A percentile compares a stretch with the other conserved stretches of the same genome.
phyloP scores from a whole-genome alignment of 2,797 vertebrate genomes.

The Delichon dasypus region DNA sequence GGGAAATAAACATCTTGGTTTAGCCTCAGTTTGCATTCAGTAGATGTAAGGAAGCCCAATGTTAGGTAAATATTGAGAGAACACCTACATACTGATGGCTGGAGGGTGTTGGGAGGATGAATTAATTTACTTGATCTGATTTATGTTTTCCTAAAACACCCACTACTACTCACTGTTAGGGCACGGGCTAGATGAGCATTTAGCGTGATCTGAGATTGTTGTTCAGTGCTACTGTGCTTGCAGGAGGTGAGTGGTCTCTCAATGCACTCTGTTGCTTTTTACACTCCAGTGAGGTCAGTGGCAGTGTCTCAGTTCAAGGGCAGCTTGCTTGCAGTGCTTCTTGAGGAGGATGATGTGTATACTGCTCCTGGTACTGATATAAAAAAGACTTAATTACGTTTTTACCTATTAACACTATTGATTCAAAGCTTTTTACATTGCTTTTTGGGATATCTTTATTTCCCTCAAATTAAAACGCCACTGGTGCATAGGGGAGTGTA shows the following conservation, averaged over 20 bases:
- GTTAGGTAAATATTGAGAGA: not conserved
- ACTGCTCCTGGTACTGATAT: not conserved
- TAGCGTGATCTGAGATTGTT: not conserved
- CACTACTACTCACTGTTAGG: not conserved
- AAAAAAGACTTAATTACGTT: not conserved
- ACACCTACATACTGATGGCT: not conserved
- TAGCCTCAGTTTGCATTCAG: not conserved
- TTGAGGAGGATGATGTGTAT: rapidly evolving
- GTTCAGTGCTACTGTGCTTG: not conserved
- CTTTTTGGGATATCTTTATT: not conserved
- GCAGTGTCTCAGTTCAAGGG: not conserved
- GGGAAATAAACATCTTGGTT: slow-evolving; percentile 2
- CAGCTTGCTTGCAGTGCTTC: not conserved
- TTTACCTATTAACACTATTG: not conserved
- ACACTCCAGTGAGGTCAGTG: not conserved
- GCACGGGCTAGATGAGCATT: not conserved
- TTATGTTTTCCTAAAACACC: not conserved
- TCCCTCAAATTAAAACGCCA: not conserved
- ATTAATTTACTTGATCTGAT: not conserved
- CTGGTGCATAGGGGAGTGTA: not conserved
- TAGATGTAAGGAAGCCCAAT: not conserved
- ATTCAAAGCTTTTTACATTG: not conserved
- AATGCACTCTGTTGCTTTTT: rapidly evolving
- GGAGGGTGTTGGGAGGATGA: not conserved
- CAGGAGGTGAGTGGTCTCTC: not conserved